Evolutionary conservation across 2,797 vertebrate genomes (phyloP).

Genomic region (Syngnathus acus): DNA sequence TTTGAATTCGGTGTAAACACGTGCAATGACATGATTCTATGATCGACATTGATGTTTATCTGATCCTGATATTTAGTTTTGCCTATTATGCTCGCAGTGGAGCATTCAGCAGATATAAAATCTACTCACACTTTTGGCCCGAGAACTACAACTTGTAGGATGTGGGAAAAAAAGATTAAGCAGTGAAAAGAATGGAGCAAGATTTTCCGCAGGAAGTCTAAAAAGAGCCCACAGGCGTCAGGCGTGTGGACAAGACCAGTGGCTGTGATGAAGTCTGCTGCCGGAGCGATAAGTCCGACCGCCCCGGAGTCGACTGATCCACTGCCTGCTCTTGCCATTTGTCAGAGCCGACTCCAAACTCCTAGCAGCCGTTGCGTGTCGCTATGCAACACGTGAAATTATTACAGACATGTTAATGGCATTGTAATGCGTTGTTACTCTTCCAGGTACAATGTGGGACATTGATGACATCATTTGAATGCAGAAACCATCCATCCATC

Average conservation of each 20-base stretch:
- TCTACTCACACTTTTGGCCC: slow-evolving; percentile 4
- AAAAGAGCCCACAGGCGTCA: slow-evolving; percentile 9
- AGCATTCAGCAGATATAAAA: not conserved
- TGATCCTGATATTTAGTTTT: not conserved
- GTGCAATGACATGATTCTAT: too few species aligned
- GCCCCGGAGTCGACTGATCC: slow-evolving; percentile 57
- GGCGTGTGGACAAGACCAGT: slow-evolving; percentile 50
- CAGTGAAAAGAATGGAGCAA: slow-evolving; percentile 13
- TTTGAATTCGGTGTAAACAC: too few species aligned
- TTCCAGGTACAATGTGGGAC: not conserved
- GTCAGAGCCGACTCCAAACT: slow-evolving; percentile 61
- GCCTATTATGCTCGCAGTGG: not conserved
- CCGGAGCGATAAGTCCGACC: slow-evolving; percentile 60
- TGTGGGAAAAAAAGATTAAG: slow-evolving; percentile 22
- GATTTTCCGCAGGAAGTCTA: slow-evolving; percentile 1
- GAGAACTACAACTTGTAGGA: slow-evolving; percentile 20
- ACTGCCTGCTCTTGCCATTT: slow-evolving; percentile 57
- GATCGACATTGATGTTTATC: too few species aligned
- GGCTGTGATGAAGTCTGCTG: slow-evolving; percentile 60
- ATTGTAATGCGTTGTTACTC: not conserved
- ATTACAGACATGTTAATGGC: slow-evolving; percentile 35
- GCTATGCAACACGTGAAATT: slow-evolving; percentile 47
- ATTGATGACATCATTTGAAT: not conserved
- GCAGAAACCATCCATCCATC: too few species aligned
- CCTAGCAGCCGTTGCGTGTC: slow-evolving; percentile 50